Evolutionary conservation across 2,888 invertebrate species (phyloP), one percentile per base, ranked within the genome.

Genomic region (Acleris laterana): DNA sequence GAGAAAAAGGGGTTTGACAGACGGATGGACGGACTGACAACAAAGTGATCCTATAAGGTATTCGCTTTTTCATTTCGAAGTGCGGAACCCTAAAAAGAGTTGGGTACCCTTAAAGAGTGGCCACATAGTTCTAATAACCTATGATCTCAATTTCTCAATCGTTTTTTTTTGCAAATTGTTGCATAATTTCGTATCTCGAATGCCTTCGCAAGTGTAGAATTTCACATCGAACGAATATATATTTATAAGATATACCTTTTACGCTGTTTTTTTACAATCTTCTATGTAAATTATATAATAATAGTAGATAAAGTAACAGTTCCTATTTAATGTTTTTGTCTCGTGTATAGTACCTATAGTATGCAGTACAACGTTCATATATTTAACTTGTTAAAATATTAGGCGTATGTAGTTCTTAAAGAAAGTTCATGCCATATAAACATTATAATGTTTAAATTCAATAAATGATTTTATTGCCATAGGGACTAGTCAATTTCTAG

Each of bases 291-390:
- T 28, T 28, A 28, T 9, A 28, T 28, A 9, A 16, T 58, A 52
- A 32, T 9, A 32, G 32, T 32, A 32, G 32, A 32, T 32, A 9
- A 32, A 32, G 16, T 64, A 59, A 59, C 49, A 60, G 59, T 59
- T 60, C 64, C 64, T 64, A 55, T 59, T 60, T 19, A 44, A 49
- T 60, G 42, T 55, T 55, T 48, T 52, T 64, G 25, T 58, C 59
- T 28, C 42, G 48, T 59, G 52, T 59, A 17, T 53, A 42, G 48
- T 48, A 38, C 53, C 48, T 59, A 17, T 53, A 42, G 48, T 48
- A 38, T 46, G 22, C 46, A 51, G 16, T 52, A 49, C 16, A 38
- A 53, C 1, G 17, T 42, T 49, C 11, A 13, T 32, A 17, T 32
- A 53, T 38, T 32, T 19, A 17, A 53, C 32, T 32, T 38, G 38